Base-by-base conservation (phyloP, 2,113 vertebrate genomes). In the Pachypanchax playfairii region DNA sequence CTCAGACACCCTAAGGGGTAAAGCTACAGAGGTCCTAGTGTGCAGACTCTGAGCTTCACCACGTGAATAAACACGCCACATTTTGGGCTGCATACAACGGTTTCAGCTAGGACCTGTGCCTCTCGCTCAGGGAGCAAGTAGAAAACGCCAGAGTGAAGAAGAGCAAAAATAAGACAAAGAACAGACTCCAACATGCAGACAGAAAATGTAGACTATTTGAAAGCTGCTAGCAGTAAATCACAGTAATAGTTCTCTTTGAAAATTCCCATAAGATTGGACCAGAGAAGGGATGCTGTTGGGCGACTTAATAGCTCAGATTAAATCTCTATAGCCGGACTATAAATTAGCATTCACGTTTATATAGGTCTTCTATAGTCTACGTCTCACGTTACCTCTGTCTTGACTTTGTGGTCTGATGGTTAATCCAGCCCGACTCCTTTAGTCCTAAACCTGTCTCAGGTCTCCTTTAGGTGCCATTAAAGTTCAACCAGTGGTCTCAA, bases 251-350 rank as follows among this genome's bases (percentile, higher is more conserved):
- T 62, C 65, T 61, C 83, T 88, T 85, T 88, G 79, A 89, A 83
- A 79, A 66, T 63, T 70, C 74, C 70, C 75, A 64, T 74, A 82
- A 70, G 78, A 58, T 41, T 75, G 70, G 47, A 65, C 56, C 53
- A 67, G 65, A 58, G 38, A 59, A 71, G 60, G 52, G 59, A 75
- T 60, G 44, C 53, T 18, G 21, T 69, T 25, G 46, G 65, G 70
- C 56, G 60, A 46, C 26, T 83, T 86, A 84, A 90, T 74, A 64
- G 76, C 25, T 3, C 59, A 85, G 85, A 85, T 86, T 85, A 76
- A 78, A 89, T 86, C 85, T 84, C 70, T 75, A 82, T 75, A 75
- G 81, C 75, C 75, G 63, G 67, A 77, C 83, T 62, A 78, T 86
- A 85, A 85, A 81, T 10, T 57, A 11, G 73, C 29, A 51, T 84